phyloP scores from a whole-genome alignment of 1,140 invertebrate species.

The Drosophila nikananu region DNA sequence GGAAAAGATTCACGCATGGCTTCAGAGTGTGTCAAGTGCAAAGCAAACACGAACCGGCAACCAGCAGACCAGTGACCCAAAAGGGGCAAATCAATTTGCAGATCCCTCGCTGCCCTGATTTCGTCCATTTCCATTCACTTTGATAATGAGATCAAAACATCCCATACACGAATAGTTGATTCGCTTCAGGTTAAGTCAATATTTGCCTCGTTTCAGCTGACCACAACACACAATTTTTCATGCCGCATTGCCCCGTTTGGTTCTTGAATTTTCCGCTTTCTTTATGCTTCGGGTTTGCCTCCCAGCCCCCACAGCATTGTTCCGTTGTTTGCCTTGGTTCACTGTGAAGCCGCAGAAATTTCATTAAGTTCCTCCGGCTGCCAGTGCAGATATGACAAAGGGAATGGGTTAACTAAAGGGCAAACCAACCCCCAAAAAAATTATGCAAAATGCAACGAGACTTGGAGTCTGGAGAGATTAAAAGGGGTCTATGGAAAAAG shows the following conservation, averaged over 20 bases:
- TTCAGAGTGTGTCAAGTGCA: constrained; percentile 79
- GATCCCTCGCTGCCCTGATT: constrained; percentile 36
- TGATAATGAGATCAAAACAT: constrained; percentile 76
- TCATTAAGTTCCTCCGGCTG: constrained; percentile 71
- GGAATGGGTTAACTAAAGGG: constrained; percentile 47
- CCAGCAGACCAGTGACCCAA: constrained; percentile 45
- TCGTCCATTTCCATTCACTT: constrained; percentile 41
- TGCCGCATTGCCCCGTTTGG: constrained; percentile 70
- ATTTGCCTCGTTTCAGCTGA: constrained; percentile 70
- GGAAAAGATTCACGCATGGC: constrained; percentile 74
- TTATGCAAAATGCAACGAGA: constrained; percentile 42
- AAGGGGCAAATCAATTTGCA: constrained; percentile 69
- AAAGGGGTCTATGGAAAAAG: not conserved
- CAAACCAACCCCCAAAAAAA: constrained; percentile 14
- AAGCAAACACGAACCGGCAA: constrained; percentile 52
- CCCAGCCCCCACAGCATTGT: constrained; percentile 22
- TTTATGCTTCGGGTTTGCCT: not conserved
- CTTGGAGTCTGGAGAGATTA: constrained; percentile 4
- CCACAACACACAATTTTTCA: constrained; percentile 78
- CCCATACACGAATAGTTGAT: constrained; percentile 54
- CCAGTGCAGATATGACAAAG: constrained; percentile 73
- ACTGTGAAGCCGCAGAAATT: constrained; percentile 75
- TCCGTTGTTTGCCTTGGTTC: constrained; percentile 64
- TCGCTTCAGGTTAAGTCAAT: constrained; percentile 67
- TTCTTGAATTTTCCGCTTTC: constrained; percentile 13